These are phyloP conservation scores for Silurus meridionalis DNA, from an alignment of 2,113 vertebrate species.

Conservation along the genomic window DNA sequence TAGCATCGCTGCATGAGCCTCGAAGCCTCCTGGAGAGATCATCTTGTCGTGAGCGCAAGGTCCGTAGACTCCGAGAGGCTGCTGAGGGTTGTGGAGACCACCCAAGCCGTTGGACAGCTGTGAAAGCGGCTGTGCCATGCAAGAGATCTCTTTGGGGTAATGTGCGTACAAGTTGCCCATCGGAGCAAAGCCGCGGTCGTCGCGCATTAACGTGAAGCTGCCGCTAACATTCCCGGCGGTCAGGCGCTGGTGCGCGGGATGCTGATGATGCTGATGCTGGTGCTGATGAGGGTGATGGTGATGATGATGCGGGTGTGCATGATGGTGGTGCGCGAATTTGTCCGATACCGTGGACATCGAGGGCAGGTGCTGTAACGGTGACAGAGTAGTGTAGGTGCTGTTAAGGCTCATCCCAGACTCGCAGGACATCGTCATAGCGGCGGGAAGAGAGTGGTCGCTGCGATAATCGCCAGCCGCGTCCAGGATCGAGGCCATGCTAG, in stretches of 20 bases:
- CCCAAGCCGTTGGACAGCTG: slow-evolving; percentile 90
- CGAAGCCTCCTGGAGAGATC: slow-evolving; percentile 89
- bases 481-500: slow-evolving; percentile 89
- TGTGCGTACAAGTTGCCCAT: slow-evolving; percentile 94
- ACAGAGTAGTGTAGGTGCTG: slow-evolving; percentile 94
- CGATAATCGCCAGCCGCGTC: slow-evolving; percentile 91
- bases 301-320: slow-evolving; percentile 76
- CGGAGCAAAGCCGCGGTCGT: slow-evolving; percentile 89
- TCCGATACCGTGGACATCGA: slow-evolving; percentile 93
- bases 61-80: slow-evolving; percentile 85
- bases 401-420: slow-evolving; percentile 91
- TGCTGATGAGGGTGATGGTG: slow-evolving; percentile 54
- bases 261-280: slow-evolving; percentile 72
- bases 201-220: slow-evolving; percentile 94
- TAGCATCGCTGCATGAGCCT: slow-evolving; percentile 90
- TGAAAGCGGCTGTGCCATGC: slow-evolving; percentile 90
- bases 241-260: slow-evolving; percentile 87
- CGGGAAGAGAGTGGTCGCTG: slow-evolving; percentile 86
- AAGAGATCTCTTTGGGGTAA: slow-evolving; percentile 93
- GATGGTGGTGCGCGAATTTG: slow-evolving; percentile 86
- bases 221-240: slow-evolving; percentile 88
- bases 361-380: slow-evolving; percentile 94
- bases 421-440: slow-evolving; percentile 95
- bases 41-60: slow-evolving; percentile 90
- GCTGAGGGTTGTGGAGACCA: slow-evolving; percentile 88